phyloP scores from a whole-genome alignment of 2,113 vertebrate genomes.

The Leptobrachium leishanense region DNA sequence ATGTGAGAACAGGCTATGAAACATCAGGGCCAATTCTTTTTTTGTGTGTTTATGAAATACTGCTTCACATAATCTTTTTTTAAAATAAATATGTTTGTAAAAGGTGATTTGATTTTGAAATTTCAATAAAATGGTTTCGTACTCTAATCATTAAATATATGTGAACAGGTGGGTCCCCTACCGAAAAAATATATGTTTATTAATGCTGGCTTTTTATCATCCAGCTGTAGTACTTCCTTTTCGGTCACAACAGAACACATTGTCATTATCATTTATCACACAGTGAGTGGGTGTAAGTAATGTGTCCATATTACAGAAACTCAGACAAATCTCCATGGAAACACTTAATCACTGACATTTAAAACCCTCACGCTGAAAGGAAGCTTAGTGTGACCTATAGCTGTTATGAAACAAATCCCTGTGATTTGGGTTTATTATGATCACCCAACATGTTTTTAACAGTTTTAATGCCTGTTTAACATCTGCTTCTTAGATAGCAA shows the following conservation, averaged over 20 bases:
- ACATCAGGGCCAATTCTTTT: no score
- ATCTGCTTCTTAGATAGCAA: neutral
- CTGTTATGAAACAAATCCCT: slow-evolving; percentile 18
- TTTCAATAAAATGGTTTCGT: no score
- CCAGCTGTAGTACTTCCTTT: neutral
- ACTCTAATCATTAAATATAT: no score
- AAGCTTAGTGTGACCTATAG: slow-evolving; percentile 37
- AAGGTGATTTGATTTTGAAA: no score
- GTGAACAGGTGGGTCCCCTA: no score
- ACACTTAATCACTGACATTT: slow-evolving; percentile 53
- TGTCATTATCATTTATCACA: slow-evolving; percentile 42
- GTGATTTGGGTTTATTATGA: slow-evolving; percentile 10
- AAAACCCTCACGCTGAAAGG: slow-evolving; percentile 44
- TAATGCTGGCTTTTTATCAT: neutral
- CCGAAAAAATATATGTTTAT: neutral
- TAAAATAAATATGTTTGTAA: no score
- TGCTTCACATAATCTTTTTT: no score
- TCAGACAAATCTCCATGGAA: slow-evolving; percentile 55
- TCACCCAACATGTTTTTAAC: neutral
- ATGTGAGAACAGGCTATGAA: no score
- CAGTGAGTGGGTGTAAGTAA: slow-evolving; percentile 42
- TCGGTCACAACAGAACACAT: slow-evolving; percentile 27
- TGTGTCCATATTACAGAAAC: slow-evolving; percentile 39
- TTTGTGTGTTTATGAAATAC: no score
- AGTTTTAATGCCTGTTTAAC: neutral